Base-by-base conservation (phyloP, 2,888 invertebrate species). In the Oeneis ivallda region DNA sequence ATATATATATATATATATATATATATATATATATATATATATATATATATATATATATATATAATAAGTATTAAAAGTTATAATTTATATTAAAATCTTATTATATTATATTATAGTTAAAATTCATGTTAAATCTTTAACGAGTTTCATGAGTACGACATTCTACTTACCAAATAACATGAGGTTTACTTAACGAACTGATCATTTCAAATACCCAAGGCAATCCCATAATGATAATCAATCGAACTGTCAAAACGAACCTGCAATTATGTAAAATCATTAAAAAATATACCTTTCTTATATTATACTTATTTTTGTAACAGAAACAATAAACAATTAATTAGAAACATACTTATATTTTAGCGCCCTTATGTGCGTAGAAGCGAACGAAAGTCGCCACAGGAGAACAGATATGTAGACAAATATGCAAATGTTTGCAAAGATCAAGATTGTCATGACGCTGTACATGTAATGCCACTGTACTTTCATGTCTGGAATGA, bases 191-290 rank as follows among this genome's bases (percentile, higher is more conserved):
- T 41, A 83, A 60, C 1, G 87, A 81, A 54, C 86, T 81, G 45
- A 89, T 76, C 73, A 95, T 92, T 82, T 95, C 95, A 70, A 95
- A 95, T 60, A 94, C 89, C 95, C 95, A 95, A 0, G 94, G 92
- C 37, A 95, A 78, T 2, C 95, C 95, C 94, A 95, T 94, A 1
- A 95, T 83, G 34, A 95, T 75, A 59, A 94, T 93, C 64, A 95
- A 82, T 75, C 94, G 93, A 2, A 94, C 76, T 64, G 93, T 94
- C 76, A 95, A 85, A 43, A 87, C 73, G 65, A 94, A 93, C 73
- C 94, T 95, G 83, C 59, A 92, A 85, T 9, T 68, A 58, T 13
- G 17, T 10, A 11, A 10, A 34, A 11, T 53, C 2, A 37, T 15
- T 37, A 47, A 9, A 47, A 47, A 15, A 8, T 8, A 47, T 3